phyloP scores from a whole-genome alignment of 1,140 invertebrate genomes.

The Hylaeus volcanicus region DNA sequence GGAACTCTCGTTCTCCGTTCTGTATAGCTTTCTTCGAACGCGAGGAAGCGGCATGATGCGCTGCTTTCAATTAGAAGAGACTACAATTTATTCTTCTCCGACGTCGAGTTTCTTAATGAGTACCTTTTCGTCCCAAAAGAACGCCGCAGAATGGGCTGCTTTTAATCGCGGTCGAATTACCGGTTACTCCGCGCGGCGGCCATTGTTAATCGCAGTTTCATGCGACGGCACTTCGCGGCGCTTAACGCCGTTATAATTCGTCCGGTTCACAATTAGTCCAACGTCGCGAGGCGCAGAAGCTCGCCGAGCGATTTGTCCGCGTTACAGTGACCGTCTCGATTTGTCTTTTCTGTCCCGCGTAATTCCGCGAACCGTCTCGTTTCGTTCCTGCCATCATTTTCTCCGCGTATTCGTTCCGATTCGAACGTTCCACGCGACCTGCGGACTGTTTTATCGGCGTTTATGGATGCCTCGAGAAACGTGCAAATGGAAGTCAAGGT shows the following conservation, averaged over 20 bases:
- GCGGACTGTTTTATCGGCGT: no score
- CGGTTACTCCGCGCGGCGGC: background rate
- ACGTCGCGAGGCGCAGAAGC: slow-evolving; percentile 1
- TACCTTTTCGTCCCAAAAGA: background rate
- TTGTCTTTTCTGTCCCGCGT: slow-evolving; percentile 6
- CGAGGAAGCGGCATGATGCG: background rate
- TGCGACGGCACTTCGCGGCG: slow-evolving; percentile 5
- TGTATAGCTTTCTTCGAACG: background rate
- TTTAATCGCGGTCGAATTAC: slow-evolving; percentile 33
- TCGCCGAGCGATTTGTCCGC: slow-evolving; percentile 21
- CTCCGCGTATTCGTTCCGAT: slow-evolving; percentile 8
- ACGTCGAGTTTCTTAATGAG: background rate
- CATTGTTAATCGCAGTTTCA: slow-evolving; percentile 37
- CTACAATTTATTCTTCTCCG: background rate
- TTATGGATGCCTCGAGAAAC: no score
- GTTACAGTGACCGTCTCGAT: background rate
- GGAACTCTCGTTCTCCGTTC: no score
- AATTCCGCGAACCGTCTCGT: background rate
- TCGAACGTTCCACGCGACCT: no score
- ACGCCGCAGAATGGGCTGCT: background rate
- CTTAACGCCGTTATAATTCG: slow-evolving; percentile 29
- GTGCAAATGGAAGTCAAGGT: no score
- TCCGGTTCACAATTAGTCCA: slow-evolving; percentile 10
- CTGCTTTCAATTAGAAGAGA: background rate
- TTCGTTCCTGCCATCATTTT: background rate